Conservation (phyloP, 2,797 vertebrate genomes). For the Balearica regulorum region DNA sequence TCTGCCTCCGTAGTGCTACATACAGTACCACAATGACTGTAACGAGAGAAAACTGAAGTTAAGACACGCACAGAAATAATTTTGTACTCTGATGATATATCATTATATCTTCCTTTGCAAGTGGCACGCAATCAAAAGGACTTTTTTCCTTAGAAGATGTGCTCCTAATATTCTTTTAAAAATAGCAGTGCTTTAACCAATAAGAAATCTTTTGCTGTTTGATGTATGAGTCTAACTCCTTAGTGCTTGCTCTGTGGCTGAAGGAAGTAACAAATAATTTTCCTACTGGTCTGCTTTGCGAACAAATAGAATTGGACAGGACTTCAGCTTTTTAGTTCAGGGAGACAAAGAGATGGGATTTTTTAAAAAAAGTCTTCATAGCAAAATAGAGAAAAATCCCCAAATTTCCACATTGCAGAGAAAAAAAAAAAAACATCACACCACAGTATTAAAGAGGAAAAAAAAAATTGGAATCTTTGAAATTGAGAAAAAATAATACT, state of each 20-base stretch:
- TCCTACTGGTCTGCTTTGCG: neutral
- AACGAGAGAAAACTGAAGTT: neutral
- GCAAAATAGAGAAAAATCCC: neutral
- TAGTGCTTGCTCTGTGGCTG: neutral
- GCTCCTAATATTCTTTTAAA: neutral
- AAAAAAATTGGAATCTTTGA: neutral
- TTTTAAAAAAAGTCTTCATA: neutral
- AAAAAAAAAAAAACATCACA: neutral
- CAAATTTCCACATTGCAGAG: neutral
- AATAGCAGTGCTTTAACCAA: neutral
- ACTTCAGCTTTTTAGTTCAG: neutral
- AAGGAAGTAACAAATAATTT: neutral
- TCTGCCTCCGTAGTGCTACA: slow-evolving; percentile 89
- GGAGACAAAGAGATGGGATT: neutral
- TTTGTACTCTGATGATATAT: neutral
- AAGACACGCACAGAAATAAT: neutral
- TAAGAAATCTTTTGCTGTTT: neutral
- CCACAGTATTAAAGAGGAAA: neutral
- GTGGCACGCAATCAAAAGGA: neutral
- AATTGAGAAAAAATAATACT: neutral
- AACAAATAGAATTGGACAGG: neutral
- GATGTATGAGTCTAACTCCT: neutral
- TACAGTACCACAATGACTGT: slow-evolving; percentile 95
- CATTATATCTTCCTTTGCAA: neutral
- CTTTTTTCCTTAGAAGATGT: neutral